Evolutionary conservation across 2,113 vertebrate species (phyloP).

Genomic region (Benitochromis conjunctus): DNA sequence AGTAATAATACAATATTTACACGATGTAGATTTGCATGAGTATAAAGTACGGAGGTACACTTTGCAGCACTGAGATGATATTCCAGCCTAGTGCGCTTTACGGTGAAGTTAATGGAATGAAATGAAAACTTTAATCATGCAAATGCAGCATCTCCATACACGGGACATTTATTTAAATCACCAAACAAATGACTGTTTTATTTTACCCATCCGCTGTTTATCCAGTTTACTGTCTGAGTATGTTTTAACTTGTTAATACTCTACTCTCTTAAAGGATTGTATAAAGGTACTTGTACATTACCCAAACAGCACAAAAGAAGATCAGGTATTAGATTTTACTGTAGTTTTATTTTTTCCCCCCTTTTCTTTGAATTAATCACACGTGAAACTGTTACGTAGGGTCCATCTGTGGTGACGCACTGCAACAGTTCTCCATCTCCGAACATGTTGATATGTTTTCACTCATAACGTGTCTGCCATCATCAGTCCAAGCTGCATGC

Average conservation of each 20-base stretch:
- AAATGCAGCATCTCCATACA: not conserved
- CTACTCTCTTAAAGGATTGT: slow-evolving; percentile 78
- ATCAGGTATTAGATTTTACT: slow-evolving; percentile 75
- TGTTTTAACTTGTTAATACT: slow-evolving; percentile 72
- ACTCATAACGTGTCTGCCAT: slow-evolving; percentile 50
- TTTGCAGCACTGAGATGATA: not conserved
- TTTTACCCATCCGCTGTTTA: slow-evolving; percentile 6
- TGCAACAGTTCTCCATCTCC: slow-evolving; percentile 60
- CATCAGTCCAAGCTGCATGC: slow-evolving; percentile 69
- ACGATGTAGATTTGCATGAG: not conserved
- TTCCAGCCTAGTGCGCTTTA: not conserved
- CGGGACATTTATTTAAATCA: not conserved
- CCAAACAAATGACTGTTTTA: not conserved
- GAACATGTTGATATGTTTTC: slow-evolving; percentile 51
- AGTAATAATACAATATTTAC: slow-evolving; percentile 5
- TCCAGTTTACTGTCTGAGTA: slow-evolving; percentile 6
- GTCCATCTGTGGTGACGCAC: slow-evolving; percentile 66
- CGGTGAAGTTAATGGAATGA: not conserved
- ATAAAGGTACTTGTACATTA: slow-evolving; percentile 80
- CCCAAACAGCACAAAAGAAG: slow-evolving; percentile 80
- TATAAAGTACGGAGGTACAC: not conserved
- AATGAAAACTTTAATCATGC: not conserved
- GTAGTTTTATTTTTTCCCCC: not conserved
- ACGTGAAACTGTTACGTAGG: slow-evolving; percentile 53
- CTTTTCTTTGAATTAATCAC: not conserved